Percentiles rank a stretch among this genome's conserved stretches.
Evolutionary conservation across 2,113 vertebrate genomes (phyloP).

Genomic region (Onychorhynchus coronatus): DNA sequence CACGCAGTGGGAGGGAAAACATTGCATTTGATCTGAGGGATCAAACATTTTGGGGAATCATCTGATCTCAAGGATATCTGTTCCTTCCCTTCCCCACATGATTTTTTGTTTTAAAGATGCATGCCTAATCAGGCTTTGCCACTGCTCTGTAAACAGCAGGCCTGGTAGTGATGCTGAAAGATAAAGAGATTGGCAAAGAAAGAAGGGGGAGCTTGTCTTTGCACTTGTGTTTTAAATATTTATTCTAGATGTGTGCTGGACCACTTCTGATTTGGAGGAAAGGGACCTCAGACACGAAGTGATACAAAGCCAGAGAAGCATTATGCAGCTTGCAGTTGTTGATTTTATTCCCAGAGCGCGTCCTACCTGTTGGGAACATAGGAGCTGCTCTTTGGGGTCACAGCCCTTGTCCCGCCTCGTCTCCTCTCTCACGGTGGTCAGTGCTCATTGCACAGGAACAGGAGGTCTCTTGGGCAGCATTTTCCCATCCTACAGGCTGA

Average conservation of each 20-base stretch:
- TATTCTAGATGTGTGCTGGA: not conserved
- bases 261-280: not conserved
- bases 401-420: not conserved
- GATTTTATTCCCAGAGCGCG: not conserved
- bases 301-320: not conserved
- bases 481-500: not conserved
- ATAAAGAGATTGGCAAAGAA: not conserved
- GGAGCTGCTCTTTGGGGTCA: not conserved
- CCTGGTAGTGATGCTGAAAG: not conserved
- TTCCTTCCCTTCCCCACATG: not conserved
- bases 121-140: not conserved
- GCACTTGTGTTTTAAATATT: not conserved
- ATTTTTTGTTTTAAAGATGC: not conserved
- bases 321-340: not conserved
- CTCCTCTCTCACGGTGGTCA: not conserved
- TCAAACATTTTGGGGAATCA: not conserved
- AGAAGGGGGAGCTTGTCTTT: not conserved
- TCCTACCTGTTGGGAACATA: not conserved
- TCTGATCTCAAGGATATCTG: slow-evolving; percentile 28
- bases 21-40: slow-evolving; percentile 16
- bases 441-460: not conserved
- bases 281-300: not conserved
- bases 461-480: not conserved
- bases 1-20: not conserved
- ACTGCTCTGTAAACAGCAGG: not conserved